A percentile compares a stretch with the other conserved stretches of the same genome.
These are phyloP conservation scores for Aleiodes testaceus DNA, from an alignment of 2,888 invertebrate genomes.

Conservation along the genomic window DNA sequence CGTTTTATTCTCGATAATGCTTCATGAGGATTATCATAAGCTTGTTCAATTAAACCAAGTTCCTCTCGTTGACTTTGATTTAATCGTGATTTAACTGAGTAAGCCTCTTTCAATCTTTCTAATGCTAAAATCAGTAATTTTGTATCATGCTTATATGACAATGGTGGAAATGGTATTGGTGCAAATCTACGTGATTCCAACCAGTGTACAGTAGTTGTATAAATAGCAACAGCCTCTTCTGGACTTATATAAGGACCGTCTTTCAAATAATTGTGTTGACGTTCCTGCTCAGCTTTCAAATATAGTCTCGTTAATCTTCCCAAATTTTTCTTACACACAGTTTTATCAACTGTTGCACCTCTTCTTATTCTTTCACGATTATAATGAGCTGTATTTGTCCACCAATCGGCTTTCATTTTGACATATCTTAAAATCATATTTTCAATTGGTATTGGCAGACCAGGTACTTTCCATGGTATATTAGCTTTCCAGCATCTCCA, in stretches of 20 bases:
- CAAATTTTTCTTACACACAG: conserved; percentile 99
- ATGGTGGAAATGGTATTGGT: conserved; percentile 98
- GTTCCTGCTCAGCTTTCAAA: conserved; percentile 97
- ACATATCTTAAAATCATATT: conserved; percentile 99
- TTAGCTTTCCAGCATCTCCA: conserved; percentile 99
- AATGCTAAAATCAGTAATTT: conserved; percentile 97
- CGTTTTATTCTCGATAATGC: conserved; percentile 99
- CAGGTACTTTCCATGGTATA: conserved; percentile 99
- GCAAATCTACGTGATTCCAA: conserved; percentile 98
- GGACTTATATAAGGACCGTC: conserved; percentile 99
- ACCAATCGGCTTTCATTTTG: conserved; percentile 99
- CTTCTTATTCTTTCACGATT: conserved; percentile 98
- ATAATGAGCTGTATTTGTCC: conserved; percentile 99
- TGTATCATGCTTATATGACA: conserved; percentile 99
- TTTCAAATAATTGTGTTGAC: conserved; percentile 99
- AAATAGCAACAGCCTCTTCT: conserved; percentile 99
- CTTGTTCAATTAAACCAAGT: conserved; percentile 98
- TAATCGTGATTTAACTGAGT: conserved; percentile 95
- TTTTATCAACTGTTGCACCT: conserved; percentile 99
- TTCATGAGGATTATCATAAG: conserved; percentile 99
- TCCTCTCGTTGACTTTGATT: conserved; percentile 99
- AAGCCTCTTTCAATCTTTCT: conserved; percentile 97
- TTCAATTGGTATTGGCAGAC: conserved; percentile 98
- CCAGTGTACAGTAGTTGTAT: conserved; percentile 99
- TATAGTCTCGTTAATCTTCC: conserved; percentile 97